Evolutionary conservation across 2,888 invertebrate genomes (phyloP), one percentile per base, ranked within the genome.

Genomic region (Stenurella melanura): DNA sequence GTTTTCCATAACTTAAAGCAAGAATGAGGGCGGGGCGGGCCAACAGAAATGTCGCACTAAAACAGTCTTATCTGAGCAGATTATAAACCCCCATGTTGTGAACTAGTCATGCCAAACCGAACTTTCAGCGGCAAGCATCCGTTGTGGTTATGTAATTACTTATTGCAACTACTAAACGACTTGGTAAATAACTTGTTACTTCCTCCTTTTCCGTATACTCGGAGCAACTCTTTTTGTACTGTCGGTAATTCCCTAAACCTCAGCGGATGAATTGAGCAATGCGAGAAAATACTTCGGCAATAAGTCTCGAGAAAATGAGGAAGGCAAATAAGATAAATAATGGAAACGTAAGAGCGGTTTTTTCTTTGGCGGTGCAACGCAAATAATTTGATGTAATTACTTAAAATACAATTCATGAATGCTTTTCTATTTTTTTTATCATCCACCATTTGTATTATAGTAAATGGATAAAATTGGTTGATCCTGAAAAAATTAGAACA

Each of bases 171-270:
- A 84, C 84, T 84, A 84, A 86, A 83, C 84, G 85, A 82, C 83
- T 85, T 83, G 83, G 83, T 84, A 85, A 85, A 86, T 85, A 85
- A 86, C 84, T 85, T 85, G 84, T 84, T 85, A 83, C 83, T 81
- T 81, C 79, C 75, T 75, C 77, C 54, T 54, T 38, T 71, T 26
- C 63, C 15, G 30, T 19, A 21, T 7, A n/a, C n/a, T 50, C 50
- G 6, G 4, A 17, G n/a, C 0, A 54, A 54, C 26, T 54, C 78
- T 78, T 80, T 78, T 73, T 77, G 66, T 71, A 74, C 73, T 66
- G 77, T 74, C 72, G 73, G 73, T 79, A 79, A 80, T 79, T 79
- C 73, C 78, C 78, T 77, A 77, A 77, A 78, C 69, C 78, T 76
- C 69, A 12, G 64, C 80, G 77, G 75, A 81, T 70, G 78, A 79